phyloP scores from a whole-genome alignment of 2,888 invertebrate species.

The Norana najaformis region DNA sequence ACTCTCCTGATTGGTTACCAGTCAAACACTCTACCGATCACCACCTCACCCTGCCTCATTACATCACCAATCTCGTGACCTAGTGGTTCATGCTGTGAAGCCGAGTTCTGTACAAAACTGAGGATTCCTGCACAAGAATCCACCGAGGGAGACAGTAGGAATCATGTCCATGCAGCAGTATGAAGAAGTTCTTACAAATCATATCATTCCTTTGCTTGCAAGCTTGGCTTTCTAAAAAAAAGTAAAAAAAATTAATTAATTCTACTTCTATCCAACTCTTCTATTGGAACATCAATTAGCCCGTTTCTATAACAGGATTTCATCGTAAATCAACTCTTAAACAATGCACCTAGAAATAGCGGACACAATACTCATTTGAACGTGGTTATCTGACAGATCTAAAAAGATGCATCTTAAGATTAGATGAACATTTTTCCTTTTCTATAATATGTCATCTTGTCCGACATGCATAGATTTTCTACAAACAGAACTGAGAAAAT shows the following conservation, averaged over 20 bases:
- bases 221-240: slow-evolving; percentile 46
- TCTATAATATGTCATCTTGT: background rate
- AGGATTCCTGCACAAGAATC: background rate
- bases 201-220: slow-evolving; percentile 47
- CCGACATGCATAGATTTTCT: background rate
- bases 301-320: background rate
- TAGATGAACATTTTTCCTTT: no score
- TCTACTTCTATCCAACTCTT: background rate
- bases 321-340: background rate
- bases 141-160: background rate
- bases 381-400: no score
- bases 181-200: background rate
- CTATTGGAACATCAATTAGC: background rate
- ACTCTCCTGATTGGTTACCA: background rate
- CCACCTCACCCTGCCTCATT: background rate
- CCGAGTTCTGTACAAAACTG: background rate
- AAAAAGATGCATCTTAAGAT: no score
- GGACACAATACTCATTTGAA: no score
- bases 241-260: slow-evolving; percentile 25
- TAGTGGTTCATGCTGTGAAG: background rate
- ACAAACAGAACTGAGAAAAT: background rate
- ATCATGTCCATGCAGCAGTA: no score
- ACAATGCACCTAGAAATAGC: no score
- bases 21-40: background rate
- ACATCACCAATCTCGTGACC: background rate